These are phyloP conservation scores for Cosmorhoe ocellata DNA, from an alignment of 2,888 invertebrate genomes.

Conservation along the genomic window DNA sequence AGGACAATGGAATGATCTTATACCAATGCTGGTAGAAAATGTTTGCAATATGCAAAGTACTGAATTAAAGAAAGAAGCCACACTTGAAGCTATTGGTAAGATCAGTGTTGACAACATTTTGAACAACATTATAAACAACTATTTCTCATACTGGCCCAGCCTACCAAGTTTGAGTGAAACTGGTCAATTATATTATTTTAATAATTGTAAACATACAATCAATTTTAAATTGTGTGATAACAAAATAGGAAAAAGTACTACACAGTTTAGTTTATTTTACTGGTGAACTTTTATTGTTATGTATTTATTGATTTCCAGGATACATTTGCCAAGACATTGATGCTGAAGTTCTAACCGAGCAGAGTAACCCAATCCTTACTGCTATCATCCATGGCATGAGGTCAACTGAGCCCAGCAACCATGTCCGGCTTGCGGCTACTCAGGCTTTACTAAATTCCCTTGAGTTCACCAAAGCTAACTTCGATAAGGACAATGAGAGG, in stretches of 20 bases:
- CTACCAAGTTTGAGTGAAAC: no score
- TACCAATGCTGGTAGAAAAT: conserved; percentile 93
- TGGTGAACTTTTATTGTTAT: neutral
- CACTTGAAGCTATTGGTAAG: conserved; percentile 96
- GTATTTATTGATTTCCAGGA: conserved; percentile 50
- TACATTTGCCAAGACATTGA: conserved; percentile 99
- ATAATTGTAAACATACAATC: no score
- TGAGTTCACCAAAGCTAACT: conserved; percentile 99
- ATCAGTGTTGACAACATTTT: no score
- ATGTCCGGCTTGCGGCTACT: conserved; percentile 97
- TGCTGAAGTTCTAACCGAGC: conserved; percentile 94
- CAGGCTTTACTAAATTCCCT: conserved; percentile 97
- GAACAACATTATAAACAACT: no score
- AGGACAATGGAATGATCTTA: conserved; percentile 95
- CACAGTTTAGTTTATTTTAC: no score
- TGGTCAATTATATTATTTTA: no score
- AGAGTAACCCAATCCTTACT: conserved; percentile 98
- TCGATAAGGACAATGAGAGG: conserved; percentile 97
- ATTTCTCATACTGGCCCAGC: no score
- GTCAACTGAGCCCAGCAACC: conserved; percentile 94
- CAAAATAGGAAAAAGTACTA: no score
- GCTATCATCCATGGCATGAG: conserved; percentile 99
- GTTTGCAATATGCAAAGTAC: conserved; percentile 93
- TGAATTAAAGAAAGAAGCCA: conserved; percentile 97
- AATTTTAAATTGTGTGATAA: no score